Evolutionary conservation across 2,797 vertebrate genomes (phyloP), one percentile per base, ranked within the genome.

Genomic region (Arnoldichthys spilopterus): DNA sequence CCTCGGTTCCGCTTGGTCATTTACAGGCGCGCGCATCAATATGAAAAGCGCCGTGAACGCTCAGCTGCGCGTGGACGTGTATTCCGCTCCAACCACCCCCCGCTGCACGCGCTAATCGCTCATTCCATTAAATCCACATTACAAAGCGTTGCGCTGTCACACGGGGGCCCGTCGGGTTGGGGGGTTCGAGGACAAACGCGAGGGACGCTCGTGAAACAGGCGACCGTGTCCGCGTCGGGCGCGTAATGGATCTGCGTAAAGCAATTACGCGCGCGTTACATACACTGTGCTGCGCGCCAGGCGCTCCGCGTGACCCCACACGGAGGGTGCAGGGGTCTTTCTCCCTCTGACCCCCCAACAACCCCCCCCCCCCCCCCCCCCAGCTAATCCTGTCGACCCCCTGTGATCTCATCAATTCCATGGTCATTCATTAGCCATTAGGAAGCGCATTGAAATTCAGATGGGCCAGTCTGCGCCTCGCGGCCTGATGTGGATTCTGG

Each of bases 331-430:
- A 20, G 54, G 54, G 54, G 22, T 2, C 22, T 56, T 51, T 51
- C 51, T 56, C 54, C 9, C 22, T 11, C 54, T 24, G 2, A 37
- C 20, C 0, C 18, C 2, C 47, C 13, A 3, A 49, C 51, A 53
- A 79, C 85, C 72, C 77, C 43, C 40, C 77, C 73, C 87, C 84
- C 84, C 9, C 4, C 43, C 11, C 2, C 43, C 85, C 87, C 86
- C 88, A 81, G 81, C 72, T 92, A 92, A 93, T 93, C 92, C 90
- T 83, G 85, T 85, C 79, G 91, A 89, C 93, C 92, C 89, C 93
- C 92, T 85, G 89, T 90, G 72, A 89, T 90, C 87, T 89, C 90
- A 89, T 93, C 93, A 90, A 91, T 93, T 93, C 92, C 92, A 88
- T 86, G 74, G 81, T 87, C 89, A 91, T 91, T 93, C 90, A 92